phyloP scores from a whole-genome alignment of 2,888 invertebrate species.

The Drosophila limbata region DNA sequence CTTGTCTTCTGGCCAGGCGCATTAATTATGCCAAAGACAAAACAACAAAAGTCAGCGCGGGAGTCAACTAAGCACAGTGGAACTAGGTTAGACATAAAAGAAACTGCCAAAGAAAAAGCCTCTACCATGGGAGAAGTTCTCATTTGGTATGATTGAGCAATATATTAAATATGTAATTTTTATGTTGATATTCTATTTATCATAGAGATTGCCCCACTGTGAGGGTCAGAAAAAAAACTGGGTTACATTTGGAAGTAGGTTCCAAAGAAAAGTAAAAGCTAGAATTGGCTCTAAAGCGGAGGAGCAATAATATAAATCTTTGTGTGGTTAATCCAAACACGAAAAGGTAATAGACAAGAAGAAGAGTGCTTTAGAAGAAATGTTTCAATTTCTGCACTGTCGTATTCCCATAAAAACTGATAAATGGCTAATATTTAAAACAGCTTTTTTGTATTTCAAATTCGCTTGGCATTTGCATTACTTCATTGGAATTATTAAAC shows the following conservation, averaged over 20 bases:
- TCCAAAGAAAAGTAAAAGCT: constrained; percentile 2
- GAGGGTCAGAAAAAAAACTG: neutral
- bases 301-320: neutral
- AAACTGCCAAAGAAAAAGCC: neutral
- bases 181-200: neutral
- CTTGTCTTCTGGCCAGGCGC: constrained; percentile 42
- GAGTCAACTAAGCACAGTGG: constrained; percentile 48
- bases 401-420: too few relatives aligned
- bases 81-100: constrained; percentile 21
- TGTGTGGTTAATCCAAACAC: too few relatives aligned
- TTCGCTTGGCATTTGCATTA: too few relatives aligned
- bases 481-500: too few relatives aligned
- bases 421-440: too few relatives aligned
- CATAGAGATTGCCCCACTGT: neutral
- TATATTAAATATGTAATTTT: neutral
- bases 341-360: too few relatives aligned
- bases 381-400: too few relatives aligned
- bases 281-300: neutral
- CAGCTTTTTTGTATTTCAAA: too few relatives aligned
- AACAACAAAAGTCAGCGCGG: constrained; percentile 26
- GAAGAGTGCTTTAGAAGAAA: too few relatives aligned
- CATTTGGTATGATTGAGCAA: neutral
- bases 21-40: constrained; percentile 63
- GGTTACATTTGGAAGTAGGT: neutral
- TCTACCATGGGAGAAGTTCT: neutral